These are phyloP conservation scores for Norana najaformis DNA, from an alignment of 2,888 invertebrate species.

Conservation along the genomic window DNA sequence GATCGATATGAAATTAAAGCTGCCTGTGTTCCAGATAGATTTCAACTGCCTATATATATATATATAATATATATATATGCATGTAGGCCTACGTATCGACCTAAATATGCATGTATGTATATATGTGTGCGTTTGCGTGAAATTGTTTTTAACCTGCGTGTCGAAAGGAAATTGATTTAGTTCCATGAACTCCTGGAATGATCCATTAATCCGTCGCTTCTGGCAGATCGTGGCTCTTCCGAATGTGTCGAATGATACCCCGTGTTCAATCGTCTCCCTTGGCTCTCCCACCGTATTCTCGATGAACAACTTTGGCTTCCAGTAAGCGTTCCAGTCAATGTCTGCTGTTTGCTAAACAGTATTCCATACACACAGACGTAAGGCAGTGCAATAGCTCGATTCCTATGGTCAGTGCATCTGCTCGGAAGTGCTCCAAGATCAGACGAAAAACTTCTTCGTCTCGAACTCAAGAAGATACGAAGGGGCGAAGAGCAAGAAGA, in stretches of 20 bases:
- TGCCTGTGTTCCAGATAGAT: no score
- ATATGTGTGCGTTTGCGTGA: constrained; percentile 30
- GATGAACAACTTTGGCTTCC: constrained; percentile 44
- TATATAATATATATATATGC: neutral
- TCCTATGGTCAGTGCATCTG: no score
- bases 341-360: constrained; percentile 30
- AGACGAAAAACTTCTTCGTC: no score
- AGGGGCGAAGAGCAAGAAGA: no score
- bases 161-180: constrained; percentile 41
- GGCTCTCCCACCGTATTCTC: constrained; percentile 44
- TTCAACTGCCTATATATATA: neutral
- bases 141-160: constrained; percentile 32
- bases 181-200: constrained; percentile 40
- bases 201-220: constrained; percentile 34
- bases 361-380: no score
- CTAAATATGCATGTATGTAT: constrained; percentile 34
- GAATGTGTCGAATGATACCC: constrained; percentile 37
- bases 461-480: no score
- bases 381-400: no score
- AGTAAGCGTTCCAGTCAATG: constrained; percentile 38
- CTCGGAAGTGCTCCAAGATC: no score
- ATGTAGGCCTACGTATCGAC: constrained; percentile 31
- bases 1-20: no score
- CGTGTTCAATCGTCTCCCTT: constrained; percentile 42
- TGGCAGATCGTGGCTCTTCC: constrained; percentile 40